Conservation (phyloP, 2,113 vertebrate genomes). For the Aptenodytes patagonicus region DNA sequence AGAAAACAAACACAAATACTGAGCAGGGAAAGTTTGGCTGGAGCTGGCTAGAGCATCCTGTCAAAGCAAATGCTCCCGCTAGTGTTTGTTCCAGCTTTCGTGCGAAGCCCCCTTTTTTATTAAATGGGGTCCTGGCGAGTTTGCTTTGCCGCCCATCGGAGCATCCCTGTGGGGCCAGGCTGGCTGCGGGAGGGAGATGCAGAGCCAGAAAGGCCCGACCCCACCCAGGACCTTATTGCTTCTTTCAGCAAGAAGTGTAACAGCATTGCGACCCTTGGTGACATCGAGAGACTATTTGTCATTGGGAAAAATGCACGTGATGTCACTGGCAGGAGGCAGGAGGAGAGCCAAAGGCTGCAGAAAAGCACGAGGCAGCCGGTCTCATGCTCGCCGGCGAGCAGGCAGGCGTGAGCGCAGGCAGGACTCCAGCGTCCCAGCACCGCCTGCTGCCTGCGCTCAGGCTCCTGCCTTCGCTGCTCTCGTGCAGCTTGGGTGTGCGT, state of each 20-base stretch:
- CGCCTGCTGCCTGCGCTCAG: fast-evolving
- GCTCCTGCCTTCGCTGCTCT: background rate
- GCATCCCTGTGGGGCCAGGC: background rate
- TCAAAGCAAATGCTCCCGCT: background rate
- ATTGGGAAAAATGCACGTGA: background rate
- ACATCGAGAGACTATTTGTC: background rate
- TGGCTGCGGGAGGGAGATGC: background rate
- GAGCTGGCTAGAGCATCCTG: constrained; percentile 1
- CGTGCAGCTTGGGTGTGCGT: fast-evolving
- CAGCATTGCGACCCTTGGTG: background rate
- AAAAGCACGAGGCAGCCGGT: background rate
- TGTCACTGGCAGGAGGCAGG: background rate
- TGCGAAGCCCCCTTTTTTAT: background rate
- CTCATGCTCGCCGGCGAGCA: fast-evolving
- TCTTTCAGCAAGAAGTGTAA: background rate
- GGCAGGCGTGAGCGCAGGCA: background rate
- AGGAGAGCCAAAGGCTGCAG: background rate
- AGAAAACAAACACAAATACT: constrained; percentile 43
- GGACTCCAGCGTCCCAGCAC: background rate
- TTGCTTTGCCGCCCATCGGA: fast-evolving
- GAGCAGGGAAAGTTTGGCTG: background rate
- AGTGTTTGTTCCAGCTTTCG: background rate
- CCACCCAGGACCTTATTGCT: background rate
- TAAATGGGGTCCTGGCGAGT: background rate
- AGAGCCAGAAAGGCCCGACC: background rate